A percentile compares a stretch with the other conserved stretches of the same genome.
Conservation (phyloP, 2,113 vertebrate genomes). For the Burhinus oedicnemus region DNA sequence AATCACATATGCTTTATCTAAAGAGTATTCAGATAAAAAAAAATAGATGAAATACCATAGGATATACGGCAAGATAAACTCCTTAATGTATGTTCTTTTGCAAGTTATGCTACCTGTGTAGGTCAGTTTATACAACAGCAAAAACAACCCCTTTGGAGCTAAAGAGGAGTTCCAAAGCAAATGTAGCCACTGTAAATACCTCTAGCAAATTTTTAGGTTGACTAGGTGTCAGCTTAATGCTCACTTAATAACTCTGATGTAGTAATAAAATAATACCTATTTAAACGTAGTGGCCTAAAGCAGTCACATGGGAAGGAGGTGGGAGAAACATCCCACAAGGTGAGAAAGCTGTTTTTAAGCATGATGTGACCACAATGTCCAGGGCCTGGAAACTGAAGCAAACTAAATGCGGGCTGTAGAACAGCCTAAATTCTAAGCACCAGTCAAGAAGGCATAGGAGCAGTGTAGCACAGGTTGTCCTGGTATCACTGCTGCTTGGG, state of each 20-base stretch:
- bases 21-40: neutral
- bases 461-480: neutral
- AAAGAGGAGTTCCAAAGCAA: neutral
- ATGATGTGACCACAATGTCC: neutral
- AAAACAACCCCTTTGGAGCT: neutral
- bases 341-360: neutral
- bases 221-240: neutral
- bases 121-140: neutral
- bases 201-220: neutral
- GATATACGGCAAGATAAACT: neutral
- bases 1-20: neutral
- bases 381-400: neutral
- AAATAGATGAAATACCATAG: rapidly evolving
- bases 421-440: neutral
- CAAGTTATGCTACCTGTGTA: neutral
- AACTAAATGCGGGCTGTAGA: neutral
- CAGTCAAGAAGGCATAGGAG: neutral
- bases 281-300: neutral
- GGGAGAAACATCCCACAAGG: neutral
- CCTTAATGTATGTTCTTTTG: neutral
- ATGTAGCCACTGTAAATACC: neutral
- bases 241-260: neutral
- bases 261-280: neutral
- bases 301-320: neutral
- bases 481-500: neutral